Base-by-base conservation (phyloP, 2,888 invertebrate genomes). In the Priocnemis perturbator region DNA sequence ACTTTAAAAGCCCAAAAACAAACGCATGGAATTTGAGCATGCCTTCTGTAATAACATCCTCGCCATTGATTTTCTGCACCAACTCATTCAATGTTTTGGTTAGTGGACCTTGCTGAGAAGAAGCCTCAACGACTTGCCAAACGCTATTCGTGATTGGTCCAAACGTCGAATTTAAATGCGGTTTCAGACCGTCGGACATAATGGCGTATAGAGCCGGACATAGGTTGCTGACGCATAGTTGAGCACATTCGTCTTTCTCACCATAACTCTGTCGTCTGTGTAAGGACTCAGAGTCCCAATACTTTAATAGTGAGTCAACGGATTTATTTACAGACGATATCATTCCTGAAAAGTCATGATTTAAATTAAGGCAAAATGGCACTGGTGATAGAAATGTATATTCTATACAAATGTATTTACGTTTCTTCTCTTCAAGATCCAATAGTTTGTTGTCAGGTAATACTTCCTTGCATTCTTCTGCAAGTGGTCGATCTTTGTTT, bases 51-150 rank as follows among this genome's bases (percentile, higher is more conserved):
- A 96, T 93, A 56, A 94, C 93, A 85, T 95, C 94, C 88, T 96
- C 95, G 73, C 93, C 93, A 88, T 96, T 96, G 81, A 97, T 93
- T 83, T 94, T 93, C 86, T 95, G 91, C 21, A 96, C 96, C 77
- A 97, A 90, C 84, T 96, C 96, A 85, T 96, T 94, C 17, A 97
- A 90, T 3, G 95, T 94, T 88, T 95, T 94, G 7, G 96, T 95
- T 71, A 96, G 93, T 14, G 95, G 95, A 91, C 94, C 97, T 91
- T 95, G 94, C 88, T 96, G 95, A 15, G 96, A 94, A 9, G 96
- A 95, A 45, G 95, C 95, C 89, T 97, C 96, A 4, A 96, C 94
- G 77, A 97, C 95, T 90, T 95, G 95, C 97, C 97, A 97, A 60
- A 96, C 95, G 7, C 95, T 95, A 86, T 97, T 96, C 79, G 94